These are phyloP conservation scores for Carapus acus DNA, from an alignment of 2,797 vertebrate genomes.

Conservation along the genomic window DNA sequence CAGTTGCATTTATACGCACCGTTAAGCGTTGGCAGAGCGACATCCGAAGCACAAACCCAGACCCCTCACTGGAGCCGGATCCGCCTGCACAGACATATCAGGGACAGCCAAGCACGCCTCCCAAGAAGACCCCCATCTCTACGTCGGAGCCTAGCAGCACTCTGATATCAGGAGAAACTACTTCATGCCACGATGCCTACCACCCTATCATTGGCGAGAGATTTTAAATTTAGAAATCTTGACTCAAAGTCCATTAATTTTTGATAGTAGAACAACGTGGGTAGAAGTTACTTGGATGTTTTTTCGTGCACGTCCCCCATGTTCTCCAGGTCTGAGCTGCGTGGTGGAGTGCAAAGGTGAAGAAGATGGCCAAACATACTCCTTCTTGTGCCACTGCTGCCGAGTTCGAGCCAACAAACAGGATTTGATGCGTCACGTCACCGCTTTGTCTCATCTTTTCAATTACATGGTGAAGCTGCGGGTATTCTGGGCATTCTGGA, in stretches of 20 bases:
- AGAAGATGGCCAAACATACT: constrained; percentile 32
- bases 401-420: constrained; percentile 45
- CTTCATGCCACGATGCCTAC: too few species aligned
- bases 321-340: constrained; percentile 56
- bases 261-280: too few species aligned
- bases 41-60: not conserved
- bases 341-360: constrained; percentile 59
- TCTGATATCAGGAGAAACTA: not conserved
- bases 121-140: not conserved
- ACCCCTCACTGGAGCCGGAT: constrained; percentile 7
- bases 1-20: constrained; percentile 31
- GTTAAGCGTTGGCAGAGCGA: constrained; percentile 23
- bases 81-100: constrained; percentile 7
- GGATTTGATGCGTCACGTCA: constrained; percentile 58
- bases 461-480: constrained; percentile 68
- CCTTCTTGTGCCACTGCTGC: constrained; percentile 70
- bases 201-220: constrained; percentile 60
- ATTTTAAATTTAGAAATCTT: not conserved
- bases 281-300: too few species aligned
- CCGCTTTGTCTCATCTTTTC: constrained; percentile 47
- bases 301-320: too few species aligned
- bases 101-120: not conserved
- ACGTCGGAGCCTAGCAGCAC: not conserved
- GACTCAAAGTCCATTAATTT: too few species aligned
- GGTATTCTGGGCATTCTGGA: too few species aligned